A percentile compares a stretch with the other conserved stretches of the same genome.
These are phyloP conservation scores for Keiferia lycopersicella DNA, from an alignment of 2,888 invertebrate genomes.

Conservation along the genomic window DNA sequence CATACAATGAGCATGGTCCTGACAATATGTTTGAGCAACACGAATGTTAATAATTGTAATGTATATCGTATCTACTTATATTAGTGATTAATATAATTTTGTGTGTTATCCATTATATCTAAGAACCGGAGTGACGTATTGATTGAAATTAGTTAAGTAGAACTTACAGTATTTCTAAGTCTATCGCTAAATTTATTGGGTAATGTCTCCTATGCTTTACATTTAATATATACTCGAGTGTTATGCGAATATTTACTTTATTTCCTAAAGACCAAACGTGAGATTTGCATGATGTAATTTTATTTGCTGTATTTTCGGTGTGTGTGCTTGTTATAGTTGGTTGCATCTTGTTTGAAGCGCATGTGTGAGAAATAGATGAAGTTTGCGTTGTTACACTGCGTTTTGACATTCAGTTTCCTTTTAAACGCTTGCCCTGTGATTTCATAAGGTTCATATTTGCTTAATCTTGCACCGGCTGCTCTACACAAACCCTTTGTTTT, in stretches of 20 bases:
- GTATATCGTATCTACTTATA: conserved; percentile 15
- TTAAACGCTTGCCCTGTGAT: conserved; percentile 75
- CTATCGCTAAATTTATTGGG: conserved; percentile 80
- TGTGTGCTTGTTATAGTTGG: conserved; percentile 63
- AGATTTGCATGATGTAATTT: conserved; percentile 74
- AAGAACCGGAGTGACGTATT: conserved; percentile 63
- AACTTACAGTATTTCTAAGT: conserved; percentile 62
- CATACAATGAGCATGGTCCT: conserved; percentile 29
- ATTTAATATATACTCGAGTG: conserved; percentile 32
- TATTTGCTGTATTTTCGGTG: conserved; percentile 60
- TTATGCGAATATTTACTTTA: conserved; percentile 58
- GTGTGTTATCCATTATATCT: conserved; percentile 29
- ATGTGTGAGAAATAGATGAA: conserved; percentile 76
- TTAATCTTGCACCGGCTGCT: conserved; percentile 70
- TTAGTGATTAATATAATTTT: conserved; percentile 21
- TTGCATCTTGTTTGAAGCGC: conserved; percentile 69
- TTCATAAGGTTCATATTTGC: conserved; percentile 78
- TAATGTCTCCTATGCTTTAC: conserved; percentile 60
- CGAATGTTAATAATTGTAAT: conserved; percentile 23
- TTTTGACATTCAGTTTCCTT: conserved; percentile 45
- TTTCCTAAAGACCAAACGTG: conserved; percentile 81
- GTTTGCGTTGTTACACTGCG: conserved; percentile 42
- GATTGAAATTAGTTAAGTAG: conserved; percentile 47
- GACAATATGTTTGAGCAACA: conserved; percentile 22
- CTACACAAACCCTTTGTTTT: conserved; percentile 39